phyloP scores from a whole-genome alignment of 2,113 vertebrate species.

The Dissostichus mawsoni region DNA sequence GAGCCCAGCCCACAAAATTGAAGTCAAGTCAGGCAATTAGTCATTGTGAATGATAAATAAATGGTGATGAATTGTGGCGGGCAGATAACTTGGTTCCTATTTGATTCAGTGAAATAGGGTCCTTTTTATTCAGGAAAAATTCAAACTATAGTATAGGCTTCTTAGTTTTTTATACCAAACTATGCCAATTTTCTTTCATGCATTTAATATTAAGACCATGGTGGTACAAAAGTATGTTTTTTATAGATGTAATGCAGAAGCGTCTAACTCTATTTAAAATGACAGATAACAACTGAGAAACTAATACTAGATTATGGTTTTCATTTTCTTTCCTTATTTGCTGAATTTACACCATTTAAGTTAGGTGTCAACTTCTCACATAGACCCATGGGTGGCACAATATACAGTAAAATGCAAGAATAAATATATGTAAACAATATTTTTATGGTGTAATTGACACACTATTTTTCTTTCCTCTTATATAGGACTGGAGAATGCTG shows the following conservation, averaged over 20 bases:
- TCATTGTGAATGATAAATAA: slow-evolving; percentile 78
- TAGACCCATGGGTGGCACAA: not conserved
- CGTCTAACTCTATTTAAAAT: not conserved
- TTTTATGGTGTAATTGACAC: not conserved
- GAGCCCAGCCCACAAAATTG: slow-evolving; percentile 71
- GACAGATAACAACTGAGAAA: slow-evolving; percentile 1
- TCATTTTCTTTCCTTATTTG: not conserved
- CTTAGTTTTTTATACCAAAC: not conserved
- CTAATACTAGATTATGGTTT: not conserved
- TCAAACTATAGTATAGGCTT: not conserved
- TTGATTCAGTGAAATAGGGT: slow-evolving; percentile 31
- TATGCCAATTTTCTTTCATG: not conserved
- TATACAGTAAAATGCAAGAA: not conserved
- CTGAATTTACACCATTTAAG: not conserved
- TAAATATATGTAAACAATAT: not conserved
- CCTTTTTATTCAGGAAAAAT: slow-evolving; percentile 6
- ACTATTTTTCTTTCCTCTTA: not conserved
- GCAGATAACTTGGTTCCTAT: slow-evolving; percentile 25
- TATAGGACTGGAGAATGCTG: not conserved
- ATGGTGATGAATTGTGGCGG: slow-evolving; percentile 61
- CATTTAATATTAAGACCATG: not conserved
- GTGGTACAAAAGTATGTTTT: not conserved
- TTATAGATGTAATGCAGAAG: slow-evolving; percentile 13
- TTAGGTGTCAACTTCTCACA: not conserved
- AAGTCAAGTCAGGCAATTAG: slow-evolving; percentile 77